A percentile compares a stretch with the other conserved stretches of the same genome.
phyloP scores from a whole-genome alignment of 1,140 invertebrate species.

The Drosophila chauvacae region DNA sequence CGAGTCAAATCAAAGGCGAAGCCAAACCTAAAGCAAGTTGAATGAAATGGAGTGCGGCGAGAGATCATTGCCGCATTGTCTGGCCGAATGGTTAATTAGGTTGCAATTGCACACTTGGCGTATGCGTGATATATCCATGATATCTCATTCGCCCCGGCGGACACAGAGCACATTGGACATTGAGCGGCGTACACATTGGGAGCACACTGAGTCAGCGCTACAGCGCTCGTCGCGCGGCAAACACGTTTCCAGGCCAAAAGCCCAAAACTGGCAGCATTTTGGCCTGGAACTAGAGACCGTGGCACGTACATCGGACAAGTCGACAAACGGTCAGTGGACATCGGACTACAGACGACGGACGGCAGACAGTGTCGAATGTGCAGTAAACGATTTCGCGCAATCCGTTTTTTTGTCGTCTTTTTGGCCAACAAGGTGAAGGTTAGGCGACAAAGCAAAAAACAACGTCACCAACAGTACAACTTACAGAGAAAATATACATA shows the following conservation, averaged over 20 bases:
- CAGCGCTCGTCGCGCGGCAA: constrained; percentile 28
- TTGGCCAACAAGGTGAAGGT: constrained; percentile 77
- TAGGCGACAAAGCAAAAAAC: constrained; percentile 17
- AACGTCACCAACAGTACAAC: neutral
- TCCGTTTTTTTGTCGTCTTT: constrained; percentile 37
- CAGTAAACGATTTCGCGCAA: constrained; percentile 38
- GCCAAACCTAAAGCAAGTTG: neutral
- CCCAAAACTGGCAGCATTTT: constrained; percentile 52
- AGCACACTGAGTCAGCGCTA: constrained; percentile 54
- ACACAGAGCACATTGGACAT: constrained; percentile 17
- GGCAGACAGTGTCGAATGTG: constrained; percentile 28
- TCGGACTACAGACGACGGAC: neutral
- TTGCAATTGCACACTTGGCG: constrained; percentile 56
- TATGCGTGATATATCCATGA: constrained; percentile 67
- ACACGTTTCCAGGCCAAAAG: constrained; percentile 70
- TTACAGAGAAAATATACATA: neutral
- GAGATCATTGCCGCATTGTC: constrained; percentile 16
- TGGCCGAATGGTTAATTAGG: constrained; percentile 57
- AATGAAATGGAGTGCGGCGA: constrained; percentile 9
- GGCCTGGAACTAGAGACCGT: constrained; percentile 56
- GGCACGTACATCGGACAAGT: constrained; percentile 49
- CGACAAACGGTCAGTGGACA: constrained; percentile 14
- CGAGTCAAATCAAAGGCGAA: constrained; percentile 12
- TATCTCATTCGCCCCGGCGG: constrained; percentile 33
- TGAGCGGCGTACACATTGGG: constrained; percentile 22